Conservation (phyloP, 2,113 vertebrate genomes). For the Thalassoma bifasciatum region DNA sequence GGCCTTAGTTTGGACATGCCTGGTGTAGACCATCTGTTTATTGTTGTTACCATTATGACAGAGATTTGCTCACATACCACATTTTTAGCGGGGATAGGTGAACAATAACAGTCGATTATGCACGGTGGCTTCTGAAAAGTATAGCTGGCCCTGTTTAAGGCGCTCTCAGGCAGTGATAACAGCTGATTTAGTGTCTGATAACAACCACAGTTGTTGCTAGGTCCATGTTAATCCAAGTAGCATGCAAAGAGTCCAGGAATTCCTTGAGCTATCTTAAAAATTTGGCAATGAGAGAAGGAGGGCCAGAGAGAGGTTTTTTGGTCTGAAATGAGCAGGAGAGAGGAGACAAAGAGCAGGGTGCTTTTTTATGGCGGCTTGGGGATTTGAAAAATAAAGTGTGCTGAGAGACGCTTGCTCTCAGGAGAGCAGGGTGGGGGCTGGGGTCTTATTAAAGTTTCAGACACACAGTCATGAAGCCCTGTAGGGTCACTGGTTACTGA, state of each 20-base stretch:
- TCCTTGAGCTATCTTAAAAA: slow-evolving; percentile 20
- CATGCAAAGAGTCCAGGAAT: slow-evolving; percentile 35
- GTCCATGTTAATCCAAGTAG: background rate
- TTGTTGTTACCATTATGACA: background rate
- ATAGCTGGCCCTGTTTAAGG: background rate
- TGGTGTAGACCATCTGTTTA: background rate
- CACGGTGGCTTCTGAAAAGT: background rate
- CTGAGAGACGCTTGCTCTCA: slow-evolving; percentile 73
- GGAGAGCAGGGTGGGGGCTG: slow-evolving; percentile 42
- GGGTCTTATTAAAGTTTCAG: slow-evolving; percentile 71
- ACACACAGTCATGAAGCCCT: slow-evolving; percentile 43
- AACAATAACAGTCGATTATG: background rate
- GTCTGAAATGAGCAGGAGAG: slow-evolving; percentile 31
- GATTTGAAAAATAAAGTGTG: slow-evolving; percentile 76
- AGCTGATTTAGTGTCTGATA: background rate
- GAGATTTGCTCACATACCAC: background rate
- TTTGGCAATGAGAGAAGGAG: slow-evolving; percentile 24
- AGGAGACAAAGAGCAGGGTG: slow-evolving; percentile 59
- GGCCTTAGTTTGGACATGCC: too few relatives aligned
- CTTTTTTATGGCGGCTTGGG: slow-evolving; percentile 57
- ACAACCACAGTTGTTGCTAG: background rate
- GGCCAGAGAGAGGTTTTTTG: background rate
- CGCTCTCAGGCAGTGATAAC: background rate
- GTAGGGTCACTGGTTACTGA: slow-evolving; percentile 47
- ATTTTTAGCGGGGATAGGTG: background rate